Percentiles rank a stretch among this genome's conserved stretches.
Evolutionary conservation across 92 coral and sea anemone genomes (phyloP).

Genomic region (Zoanthus solanderi): DNA sequence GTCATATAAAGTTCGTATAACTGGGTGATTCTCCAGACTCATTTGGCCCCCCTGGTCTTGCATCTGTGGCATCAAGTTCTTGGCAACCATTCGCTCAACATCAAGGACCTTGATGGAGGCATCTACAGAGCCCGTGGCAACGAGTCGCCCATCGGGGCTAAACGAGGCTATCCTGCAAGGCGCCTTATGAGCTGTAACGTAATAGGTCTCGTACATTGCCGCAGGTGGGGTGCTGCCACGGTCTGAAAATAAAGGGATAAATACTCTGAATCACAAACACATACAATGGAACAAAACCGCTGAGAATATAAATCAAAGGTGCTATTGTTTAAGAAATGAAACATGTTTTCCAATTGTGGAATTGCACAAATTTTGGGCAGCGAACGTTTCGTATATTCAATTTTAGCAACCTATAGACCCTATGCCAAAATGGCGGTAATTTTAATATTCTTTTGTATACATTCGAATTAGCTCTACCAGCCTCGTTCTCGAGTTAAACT

Average conservation of each 20-base stretch:
- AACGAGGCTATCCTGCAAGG: constrained; percentile 96
- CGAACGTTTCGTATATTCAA: no score
- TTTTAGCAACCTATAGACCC: no score
- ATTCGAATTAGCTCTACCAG: no score
- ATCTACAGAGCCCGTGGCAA: constrained; percentile 96
- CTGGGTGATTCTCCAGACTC: constrained; percentile 95
- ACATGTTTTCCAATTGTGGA: no score
- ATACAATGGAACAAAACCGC: no score
- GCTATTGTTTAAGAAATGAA: no score
- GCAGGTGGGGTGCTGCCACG: constrained; percentile 94
- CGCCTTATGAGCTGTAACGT: constrained; percentile 98
- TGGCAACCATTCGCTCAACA: constrained; percentile 98
- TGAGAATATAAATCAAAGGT: no score
- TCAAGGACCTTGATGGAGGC: constrained; percentile 96
- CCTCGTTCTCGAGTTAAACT: no score
- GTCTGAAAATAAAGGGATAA: constrained; percentile 38
- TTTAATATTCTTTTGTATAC: no score
- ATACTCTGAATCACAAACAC: not conserved
- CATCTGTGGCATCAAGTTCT: constrained; percentile 94
- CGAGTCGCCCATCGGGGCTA: constrained; percentile 87
- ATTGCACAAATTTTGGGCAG: no score
- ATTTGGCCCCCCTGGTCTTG: constrained; percentile 92
- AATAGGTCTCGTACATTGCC: constrained; percentile 98
- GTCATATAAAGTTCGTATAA: constrained; percentile 93
- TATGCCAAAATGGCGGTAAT: no score